Conservation (phyloP, 2,797 vertebrate genomes). For the Kryptolebias ocellatus region DNA sequence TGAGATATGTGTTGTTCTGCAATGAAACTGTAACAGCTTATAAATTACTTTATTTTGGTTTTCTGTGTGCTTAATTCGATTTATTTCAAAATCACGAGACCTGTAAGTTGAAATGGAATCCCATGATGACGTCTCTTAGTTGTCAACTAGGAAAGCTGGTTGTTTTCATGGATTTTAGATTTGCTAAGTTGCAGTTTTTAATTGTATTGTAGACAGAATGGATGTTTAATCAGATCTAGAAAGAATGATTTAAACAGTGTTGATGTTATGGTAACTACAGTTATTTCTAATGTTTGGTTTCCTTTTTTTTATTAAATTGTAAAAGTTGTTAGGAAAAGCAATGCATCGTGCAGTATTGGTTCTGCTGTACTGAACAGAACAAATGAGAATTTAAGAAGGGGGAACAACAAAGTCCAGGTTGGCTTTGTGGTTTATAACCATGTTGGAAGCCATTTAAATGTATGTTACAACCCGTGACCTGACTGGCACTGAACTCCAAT, state of each 20-base stretch:
- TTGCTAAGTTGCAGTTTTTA: constrained; percentile 7
- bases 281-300: not conserved
- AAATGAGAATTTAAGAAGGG: constrained; percentile 1
- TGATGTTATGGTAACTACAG: not conserved
- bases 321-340: not conserved
- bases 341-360: not conserved
- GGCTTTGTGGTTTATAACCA: not conserved
- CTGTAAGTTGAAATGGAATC: constrained; percentile 35
- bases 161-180: constrained; percentile 25
- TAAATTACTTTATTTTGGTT: constrained; percentile 32
- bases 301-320: not conserved
- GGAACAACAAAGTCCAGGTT: constrained; percentile 8
- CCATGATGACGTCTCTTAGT: constrained; percentile 13
- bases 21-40: constrained; percentile 1
- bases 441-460: constrained; percentile 38
- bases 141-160: constrained; percentile 11
- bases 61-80: constrained; percentile 22
- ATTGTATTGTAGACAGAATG: constrained; percentile 10
- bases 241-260: not conserved
- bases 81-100: constrained; percentile 16
- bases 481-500: constrained; percentile 28
- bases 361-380: not conserved
- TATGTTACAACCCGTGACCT: constrained; percentile 12
- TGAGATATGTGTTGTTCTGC: constrained; percentile 1
- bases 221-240: not conserved